phyloP scores from a whole-genome alignment of 1,140 invertebrate genomes.

The Neotoxoptera formosana region DNA sequence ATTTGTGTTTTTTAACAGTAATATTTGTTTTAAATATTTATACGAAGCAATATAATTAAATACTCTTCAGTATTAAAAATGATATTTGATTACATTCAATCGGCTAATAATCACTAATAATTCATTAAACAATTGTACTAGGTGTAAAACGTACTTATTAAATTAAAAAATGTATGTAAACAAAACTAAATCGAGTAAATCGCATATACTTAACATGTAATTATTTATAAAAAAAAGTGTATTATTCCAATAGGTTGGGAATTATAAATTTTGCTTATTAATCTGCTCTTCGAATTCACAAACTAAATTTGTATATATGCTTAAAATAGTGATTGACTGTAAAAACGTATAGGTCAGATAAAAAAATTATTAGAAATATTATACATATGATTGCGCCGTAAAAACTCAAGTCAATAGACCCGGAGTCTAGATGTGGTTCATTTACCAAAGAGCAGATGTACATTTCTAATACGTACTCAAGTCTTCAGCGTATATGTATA shows the following conservation, averaged over 20 bases:
- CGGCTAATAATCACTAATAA: not conserved
- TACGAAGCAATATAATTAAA: not conserved
- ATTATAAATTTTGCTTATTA: slow-evolving; percentile 4
- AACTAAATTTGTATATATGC: not conserved
- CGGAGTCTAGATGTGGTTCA: not conserved
- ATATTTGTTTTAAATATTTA: not conserved
- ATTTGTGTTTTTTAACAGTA: not conserved
- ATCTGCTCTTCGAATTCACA: not conserved
- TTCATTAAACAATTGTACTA: not conserved
- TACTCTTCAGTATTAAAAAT: not conserved
- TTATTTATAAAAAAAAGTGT: not conserved
- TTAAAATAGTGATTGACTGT: not conserved
- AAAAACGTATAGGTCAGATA: not conserved
- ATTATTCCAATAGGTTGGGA: not conserved
- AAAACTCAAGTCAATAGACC: not conserved
- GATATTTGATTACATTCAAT: not conserved
- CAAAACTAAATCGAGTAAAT: not conserved
- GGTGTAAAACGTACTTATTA: not conserved
- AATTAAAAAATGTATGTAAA: not conserved
- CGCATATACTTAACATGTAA: not conserved
- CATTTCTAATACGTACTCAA: not conserved
- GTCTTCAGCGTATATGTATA: too few relatives aligned
- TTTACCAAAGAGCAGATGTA: not conserved
- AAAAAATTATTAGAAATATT: not conserved
- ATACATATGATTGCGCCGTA: not conserved